Conservation (phyloP, 2,888 invertebrate species). For the Polydrusus pterygomalis region DNA sequence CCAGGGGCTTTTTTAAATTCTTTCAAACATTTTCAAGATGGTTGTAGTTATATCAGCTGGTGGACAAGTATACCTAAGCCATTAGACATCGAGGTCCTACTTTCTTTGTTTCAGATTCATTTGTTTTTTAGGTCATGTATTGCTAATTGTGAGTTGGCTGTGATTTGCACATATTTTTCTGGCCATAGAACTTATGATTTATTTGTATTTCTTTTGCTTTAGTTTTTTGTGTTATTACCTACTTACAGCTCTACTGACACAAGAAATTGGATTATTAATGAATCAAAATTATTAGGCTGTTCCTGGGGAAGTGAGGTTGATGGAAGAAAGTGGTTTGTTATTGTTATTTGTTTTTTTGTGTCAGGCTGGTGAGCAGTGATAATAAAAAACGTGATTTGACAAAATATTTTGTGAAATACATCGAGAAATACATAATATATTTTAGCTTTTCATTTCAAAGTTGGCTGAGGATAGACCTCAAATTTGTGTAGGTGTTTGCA, state of each 20-base stretch:
- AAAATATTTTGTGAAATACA: background rate
- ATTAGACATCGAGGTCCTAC: background rate
- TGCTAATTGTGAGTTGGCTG: constrained; percentile 10
- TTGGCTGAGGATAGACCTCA: background rate
- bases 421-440: too few relatives aligned
- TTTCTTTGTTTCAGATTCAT: constrained; percentile 8
- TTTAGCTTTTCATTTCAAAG: constrained; percentile 6
- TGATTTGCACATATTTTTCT: constrained; percentile 11
- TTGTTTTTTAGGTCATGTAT: constrained; percentile 10
- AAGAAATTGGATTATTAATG: too few relatives aligned
- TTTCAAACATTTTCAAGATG: background rate
- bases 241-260: too few relatives aligned
- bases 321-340: background rate
- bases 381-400: background rate
- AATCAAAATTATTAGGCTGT: too few relatives aligned
- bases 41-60: background rate
- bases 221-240: too few relatives aligned
- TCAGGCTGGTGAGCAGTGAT: background rate
- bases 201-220: too few relatives aligned
- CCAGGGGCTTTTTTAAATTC: background rate
- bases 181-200: background rate
- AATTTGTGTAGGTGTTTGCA: constrained; percentile 10
- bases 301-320: background rate
- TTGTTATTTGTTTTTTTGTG: constrained; percentile 2
- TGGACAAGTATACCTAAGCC: background rate